These are phyloP conservation scores for Pseudomyrmex pallidus DNA, from an alignment of 1,140 invertebrate species.

Conservation along the genomic window DNA sequence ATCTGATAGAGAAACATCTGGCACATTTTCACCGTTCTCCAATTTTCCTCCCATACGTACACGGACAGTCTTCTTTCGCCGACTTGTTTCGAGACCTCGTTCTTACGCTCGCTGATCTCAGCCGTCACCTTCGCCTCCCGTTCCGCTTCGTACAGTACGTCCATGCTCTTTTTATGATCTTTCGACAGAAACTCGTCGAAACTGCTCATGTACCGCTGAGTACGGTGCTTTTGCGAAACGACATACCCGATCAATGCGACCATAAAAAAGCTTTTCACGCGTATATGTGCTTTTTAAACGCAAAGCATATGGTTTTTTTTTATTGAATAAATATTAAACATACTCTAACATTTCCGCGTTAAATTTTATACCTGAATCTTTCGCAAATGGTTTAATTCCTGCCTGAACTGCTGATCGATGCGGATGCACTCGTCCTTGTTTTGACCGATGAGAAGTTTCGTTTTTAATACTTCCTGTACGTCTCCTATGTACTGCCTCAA, in stretches of 20 bases:
- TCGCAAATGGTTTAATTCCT: conserved; percentile 86
- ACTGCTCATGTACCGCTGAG: conserved; percentile 85
- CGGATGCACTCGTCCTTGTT: conserved; percentile 87
- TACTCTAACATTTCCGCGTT: too few species aligned
- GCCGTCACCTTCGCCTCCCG: conserved; percentile 83
- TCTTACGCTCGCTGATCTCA: conserved; percentile 82
- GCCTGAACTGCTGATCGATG: conserved; percentile 87
- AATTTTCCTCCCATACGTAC: conserved; percentile 87
- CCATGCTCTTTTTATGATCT: conserved; percentile 87
- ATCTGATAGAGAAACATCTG: conserved; percentile 88
- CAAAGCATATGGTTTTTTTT: background rate
- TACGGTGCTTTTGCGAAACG: conserved; percentile 67
- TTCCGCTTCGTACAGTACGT: conserved; percentile 85
- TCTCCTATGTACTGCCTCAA: conserved; percentile 86
- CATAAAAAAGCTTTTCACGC: background rate
- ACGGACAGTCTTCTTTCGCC: conserved; percentile 86
- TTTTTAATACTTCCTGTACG: conserved; percentile 85
- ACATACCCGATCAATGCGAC: background rate
- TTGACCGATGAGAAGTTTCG: conserved; percentile 86
- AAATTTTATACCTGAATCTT: conserved; percentile 82
- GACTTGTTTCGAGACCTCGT: conserved; percentile 75
- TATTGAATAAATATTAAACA: too few species aligned
- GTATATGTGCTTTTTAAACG: too few species aligned
- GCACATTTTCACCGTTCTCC: conserved; percentile 87
- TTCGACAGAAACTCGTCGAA: conserved; percentile 88